These are phyloP conservation scores for Phortica variegata DNA, from an alignment of 1,140 invertebrate species.

Conservation along the genomic window DNA sequence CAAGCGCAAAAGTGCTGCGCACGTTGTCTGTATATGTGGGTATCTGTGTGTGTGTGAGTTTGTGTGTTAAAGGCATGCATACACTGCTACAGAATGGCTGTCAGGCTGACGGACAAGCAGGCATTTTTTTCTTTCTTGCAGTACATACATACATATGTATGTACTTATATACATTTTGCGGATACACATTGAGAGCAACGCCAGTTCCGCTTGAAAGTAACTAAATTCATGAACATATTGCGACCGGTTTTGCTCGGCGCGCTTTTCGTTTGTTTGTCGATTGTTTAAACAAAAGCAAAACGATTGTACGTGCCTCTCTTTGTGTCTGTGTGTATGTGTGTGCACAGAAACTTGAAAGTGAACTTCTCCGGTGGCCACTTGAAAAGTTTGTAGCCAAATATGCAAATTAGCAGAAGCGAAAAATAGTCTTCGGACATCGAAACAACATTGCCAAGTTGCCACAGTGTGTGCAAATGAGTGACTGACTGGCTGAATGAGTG, in stretches of 20 bases:
- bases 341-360: too few species aligned
- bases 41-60: conserved; percentile 13
- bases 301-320: conserved; percentile 1
- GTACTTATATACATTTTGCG: conserved; percentile 4
- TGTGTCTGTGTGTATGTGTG: conserved; percentile 2
- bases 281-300: conserved; percentile 35
- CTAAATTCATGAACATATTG: conserved; percentile 13
- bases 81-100: too few species aligned
- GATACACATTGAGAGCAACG: too few species aligned
- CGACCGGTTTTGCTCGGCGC: conserved; percentile 43
- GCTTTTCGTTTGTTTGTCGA: conserved; percentile 48
- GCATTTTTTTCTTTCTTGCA: conserved; percentile 1
- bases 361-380: conserved; percentile 43
- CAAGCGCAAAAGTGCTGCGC: conserved; percentile 1
- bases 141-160: not conserved
- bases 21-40: conserved; percentile 5
- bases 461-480: too few species aligned
- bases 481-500: too few species aligned
- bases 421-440: too few species aligned
- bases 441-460: too few species aligned
- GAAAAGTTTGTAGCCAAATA: conserved; percentile 46
- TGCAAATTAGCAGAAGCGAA: conserved; percentile 54
- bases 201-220: too few species aligned
- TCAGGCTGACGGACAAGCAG: not conserved
- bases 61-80: conserved; percentile 20